Conservation (phyloP, 1,140 invertebrate species). For the Sarcophaga bullata region DNA sequence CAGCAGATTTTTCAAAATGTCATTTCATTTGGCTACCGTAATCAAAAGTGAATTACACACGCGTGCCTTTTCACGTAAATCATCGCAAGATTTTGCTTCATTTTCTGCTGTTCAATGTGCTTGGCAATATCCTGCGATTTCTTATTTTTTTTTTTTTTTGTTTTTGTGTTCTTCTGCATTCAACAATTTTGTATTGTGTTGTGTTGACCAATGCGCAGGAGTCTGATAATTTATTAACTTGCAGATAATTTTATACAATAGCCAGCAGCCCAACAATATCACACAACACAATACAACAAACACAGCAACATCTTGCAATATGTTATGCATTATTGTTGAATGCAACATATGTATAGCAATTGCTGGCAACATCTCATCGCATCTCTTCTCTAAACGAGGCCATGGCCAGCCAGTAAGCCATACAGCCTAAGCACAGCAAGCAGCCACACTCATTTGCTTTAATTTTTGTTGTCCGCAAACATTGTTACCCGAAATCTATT, state of each 20-base stretch:
- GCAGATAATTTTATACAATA: slow-evolving; percentile 38
- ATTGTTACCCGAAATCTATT: not conserved
- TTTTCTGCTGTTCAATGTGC: too few species aligned
- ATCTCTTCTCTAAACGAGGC: not conserved
- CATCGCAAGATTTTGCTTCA: not conserved
- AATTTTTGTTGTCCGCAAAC: not conserved
- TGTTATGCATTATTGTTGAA: not conserved
- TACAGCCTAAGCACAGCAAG: not conserved
- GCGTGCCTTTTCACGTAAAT: slow-evolving; percentile 30
- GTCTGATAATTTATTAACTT: slow-evolving; percentile 36
- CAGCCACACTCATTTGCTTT: not conserved
- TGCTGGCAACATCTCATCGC: not conserved
- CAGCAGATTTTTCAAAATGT: slow-evolving; percentile 27
- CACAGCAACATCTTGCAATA: not conserved
- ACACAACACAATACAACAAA: too few species aligned
- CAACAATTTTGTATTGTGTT: slow-evolving; percentile 8
- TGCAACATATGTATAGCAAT: not conserved
- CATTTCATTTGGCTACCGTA: slow-evolving; percentile 37
- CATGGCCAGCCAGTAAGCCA: not conserved
- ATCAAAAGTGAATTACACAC: slow-evolving; percentile 37
- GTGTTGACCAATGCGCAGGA: slow-evolving; percentile 36
- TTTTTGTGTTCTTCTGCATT: slow-evolving; percentile 4
- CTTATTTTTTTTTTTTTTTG: not conserved
- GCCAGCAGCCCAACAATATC: not conserved
- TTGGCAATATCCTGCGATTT: too few species aligned